Percentiles rank a stretch among this genome's conserved stretches.
phyloP scores from a whole-genome alignment of 2,113 vertebrate genomes.

The Ceuthmochares aereus region DNA sequence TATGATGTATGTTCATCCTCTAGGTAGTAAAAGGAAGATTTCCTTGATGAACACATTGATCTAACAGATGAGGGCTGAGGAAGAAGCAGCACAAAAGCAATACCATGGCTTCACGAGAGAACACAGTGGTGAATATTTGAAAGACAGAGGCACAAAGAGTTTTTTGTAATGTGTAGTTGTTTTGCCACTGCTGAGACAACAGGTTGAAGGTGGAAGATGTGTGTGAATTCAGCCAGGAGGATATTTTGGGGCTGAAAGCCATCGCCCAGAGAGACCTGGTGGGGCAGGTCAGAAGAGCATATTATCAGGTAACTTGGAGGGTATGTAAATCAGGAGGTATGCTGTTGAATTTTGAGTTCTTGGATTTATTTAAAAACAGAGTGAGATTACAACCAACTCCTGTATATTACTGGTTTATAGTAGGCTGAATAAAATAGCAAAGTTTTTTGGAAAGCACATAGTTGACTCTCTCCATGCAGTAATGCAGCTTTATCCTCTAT shows the following conservation, averaged over 20 bases:
- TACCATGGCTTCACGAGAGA: neutral
- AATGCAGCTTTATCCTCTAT: neutral
- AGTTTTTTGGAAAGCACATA: neutral
- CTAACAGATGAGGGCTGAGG: neutral
- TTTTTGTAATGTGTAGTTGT: neutral
- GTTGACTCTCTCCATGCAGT: neutral
- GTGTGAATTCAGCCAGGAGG: neutral
- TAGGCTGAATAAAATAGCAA: neutral
- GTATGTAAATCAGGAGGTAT: neutral
- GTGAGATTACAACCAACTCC: neutral
- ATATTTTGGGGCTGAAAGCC: neutral
- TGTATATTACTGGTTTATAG: neutral
- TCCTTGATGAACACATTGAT: neutral
- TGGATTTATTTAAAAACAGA: neutral
- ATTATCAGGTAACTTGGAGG: neutral
- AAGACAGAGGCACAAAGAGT: neutral
- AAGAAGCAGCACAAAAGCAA: neutral
- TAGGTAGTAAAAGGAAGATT: neutral
- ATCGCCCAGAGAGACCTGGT: neutral
- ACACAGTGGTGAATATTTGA: neutral
- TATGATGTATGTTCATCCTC: neutral
- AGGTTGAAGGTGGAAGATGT: neutral
- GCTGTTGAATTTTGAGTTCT: neutral
- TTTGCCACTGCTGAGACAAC: neutral
- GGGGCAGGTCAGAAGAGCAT: fast-evolving